A percentile compares a stretch with the other conserved stretches of the same genome.
Conservation (phyloP, 2,113 vertebrate genomes). For the Meriones unguiculatus region DNA sequence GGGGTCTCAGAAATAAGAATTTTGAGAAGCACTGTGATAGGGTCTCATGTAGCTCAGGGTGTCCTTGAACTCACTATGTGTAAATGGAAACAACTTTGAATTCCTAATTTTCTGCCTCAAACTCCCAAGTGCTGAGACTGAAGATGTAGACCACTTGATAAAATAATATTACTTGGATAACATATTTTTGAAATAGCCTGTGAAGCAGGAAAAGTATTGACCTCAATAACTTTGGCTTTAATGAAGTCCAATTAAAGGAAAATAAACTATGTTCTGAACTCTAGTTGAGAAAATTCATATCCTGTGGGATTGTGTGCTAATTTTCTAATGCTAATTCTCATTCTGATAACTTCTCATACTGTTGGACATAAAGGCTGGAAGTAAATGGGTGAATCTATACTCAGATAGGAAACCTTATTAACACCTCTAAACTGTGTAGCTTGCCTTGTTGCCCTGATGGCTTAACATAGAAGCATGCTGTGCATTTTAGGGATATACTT, state of each 20-base stretch:
- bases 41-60: not conserved
- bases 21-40: not conserved
- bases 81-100: not conserved
- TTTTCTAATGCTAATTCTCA: not conserved
- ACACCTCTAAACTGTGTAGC: not conserved
- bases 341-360: not conserved
- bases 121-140: too few species aligned
- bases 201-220: not conserved
- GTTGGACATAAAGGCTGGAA: not conserved
- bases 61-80: not conserved
- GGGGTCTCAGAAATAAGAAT: not conserved
- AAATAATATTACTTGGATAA: not conserved
- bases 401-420: too few species aligned
- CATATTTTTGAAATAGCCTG: not conserved
- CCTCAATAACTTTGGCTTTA: conserved; percentile 6
- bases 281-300: not conserved
- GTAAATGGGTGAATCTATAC: not conserved
- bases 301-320: not conserved
- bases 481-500: not conserved
- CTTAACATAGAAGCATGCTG: not conserved
- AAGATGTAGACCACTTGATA: not conserved
- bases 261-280: not conserved
- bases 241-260: not conserved
- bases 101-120: not conserved
- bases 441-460: not conserved